Evolutionary conservation across 2,113 vertebrate species (phyloP), one percentile per base, ranked within the genome.

Genomic region (Eleginops maclovinus): DNA sequence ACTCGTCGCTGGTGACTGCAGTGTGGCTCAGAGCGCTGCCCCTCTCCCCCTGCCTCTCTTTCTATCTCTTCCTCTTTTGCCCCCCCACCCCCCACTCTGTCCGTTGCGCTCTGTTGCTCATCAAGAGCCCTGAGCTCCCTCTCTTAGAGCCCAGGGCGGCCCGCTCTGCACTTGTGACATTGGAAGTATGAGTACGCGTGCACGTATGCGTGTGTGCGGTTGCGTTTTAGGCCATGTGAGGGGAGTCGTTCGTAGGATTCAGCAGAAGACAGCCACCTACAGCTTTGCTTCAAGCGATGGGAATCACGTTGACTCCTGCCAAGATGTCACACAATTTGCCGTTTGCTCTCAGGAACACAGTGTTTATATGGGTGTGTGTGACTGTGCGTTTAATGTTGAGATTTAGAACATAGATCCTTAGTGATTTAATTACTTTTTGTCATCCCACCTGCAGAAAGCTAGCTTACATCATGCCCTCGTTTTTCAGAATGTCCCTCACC

Each of bases 121-220:
- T 88, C 56, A 73, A 88, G 67, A 79, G 81, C 91, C 87, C 62
- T 9, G 11, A 85, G 90, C 88, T 86, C 53, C 79, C 77, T 58
- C 61, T 87, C 75, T 88, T 60, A 90, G 75, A 56, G 86, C 89
- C 75, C n/a, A 36, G 68, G 83, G 87, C 72, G 7, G 79, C 68
- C 73, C 53, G 79, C 72, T 83, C 66, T 84, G 88, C 81, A 81
- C 82, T 85, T 85, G 53, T 92, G 85, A 92, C 90, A 90, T 88
- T 90, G 88, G 72, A 80, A 75, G 87, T 86, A 53, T 72, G 70
- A 74, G 56, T 72, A 60, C n/a, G 26, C 3, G 36, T 2, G 14
- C 3, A 17, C 44, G 62, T 15, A 55, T 58, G 31, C 9, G 16
- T 73, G 47, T 55, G 43, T 8, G 5, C 3, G 46, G 28, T n/a